Percentiles rank a stretch among this genome's conserved stretches.
Conservation (phyloP, 2,888 invertebrate genomes). For the Amphipyra berbera region DNA sequence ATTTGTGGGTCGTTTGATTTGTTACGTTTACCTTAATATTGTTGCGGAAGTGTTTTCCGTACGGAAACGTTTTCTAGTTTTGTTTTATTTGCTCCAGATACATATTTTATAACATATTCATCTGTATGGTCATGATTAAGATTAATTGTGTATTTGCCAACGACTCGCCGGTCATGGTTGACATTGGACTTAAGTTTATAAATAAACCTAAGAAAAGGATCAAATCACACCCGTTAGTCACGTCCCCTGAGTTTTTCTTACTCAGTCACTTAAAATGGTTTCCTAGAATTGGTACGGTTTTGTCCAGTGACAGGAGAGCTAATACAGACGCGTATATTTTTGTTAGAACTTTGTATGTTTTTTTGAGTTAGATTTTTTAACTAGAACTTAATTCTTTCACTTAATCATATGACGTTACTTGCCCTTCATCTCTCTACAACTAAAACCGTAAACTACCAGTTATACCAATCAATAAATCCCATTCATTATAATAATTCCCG, state of each 20-base stretch:
- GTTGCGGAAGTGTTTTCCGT: constrained; percentile 7
- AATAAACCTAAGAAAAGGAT: constrained; percentile 21
- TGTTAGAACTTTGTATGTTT: neutral
- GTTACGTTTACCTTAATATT: constrained; percentile 46
- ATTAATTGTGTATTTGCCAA: constrained; percentile 2
- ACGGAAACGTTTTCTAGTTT: neutral
- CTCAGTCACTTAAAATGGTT: constrained; percentile 16
- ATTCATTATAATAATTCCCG: constrained; percentile 52
- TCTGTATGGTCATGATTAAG: neutral
- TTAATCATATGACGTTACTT: neutral
- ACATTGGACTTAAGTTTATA: constrained; percentile 1
- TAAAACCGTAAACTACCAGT: constrained; percentile 31
- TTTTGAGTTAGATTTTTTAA: too few relatives aligned
- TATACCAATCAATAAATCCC: constrained; percentile 42
- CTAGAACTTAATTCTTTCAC: too few relatives aligned
- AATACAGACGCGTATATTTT: constrained; percentile 13
- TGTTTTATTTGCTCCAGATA: neutral
- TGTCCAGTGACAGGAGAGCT: constrained; percentile 5
- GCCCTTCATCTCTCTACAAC: constrained; percentile 9
- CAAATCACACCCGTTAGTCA: constrained; percentile 14
- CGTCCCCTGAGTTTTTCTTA: constrained; percentile 14
- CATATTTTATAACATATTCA: neutral
- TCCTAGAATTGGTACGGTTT: constrained; percentile 32
- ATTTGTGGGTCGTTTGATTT: constrained; percentile 40
- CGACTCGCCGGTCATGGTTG: neutral